Percentiles rank a stretch among this genome's conserved stretches.
These are phyloP conservation scores for Thymallus thymallus DNA, from an alignment of 2,113 vertebrate species.

Conservation along the genomic window DNA sequence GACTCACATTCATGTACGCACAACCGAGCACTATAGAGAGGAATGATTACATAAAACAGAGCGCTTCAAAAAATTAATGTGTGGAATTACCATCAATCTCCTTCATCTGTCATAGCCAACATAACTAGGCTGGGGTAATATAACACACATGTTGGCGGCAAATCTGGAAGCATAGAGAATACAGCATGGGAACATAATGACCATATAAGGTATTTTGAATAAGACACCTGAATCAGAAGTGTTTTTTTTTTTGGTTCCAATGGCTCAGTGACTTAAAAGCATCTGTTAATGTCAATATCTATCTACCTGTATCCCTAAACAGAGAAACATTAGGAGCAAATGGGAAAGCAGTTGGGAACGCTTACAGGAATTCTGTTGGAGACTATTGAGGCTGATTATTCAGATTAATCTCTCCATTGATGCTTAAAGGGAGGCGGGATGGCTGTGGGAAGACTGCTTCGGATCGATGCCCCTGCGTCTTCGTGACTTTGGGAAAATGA, in stretches of 20 bases:
- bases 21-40: not conserved
- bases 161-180: not conserved
- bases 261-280: not conserved
- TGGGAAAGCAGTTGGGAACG: not conserved
- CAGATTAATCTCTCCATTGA: not conserved
- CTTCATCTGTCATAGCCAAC: conserved; percentile 1
- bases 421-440: not conserved
- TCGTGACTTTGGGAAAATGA: conserved; percentile 50
- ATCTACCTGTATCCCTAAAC: not conserved
- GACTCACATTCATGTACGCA: not conserved
- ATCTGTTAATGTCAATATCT: too few species aligned
- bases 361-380: not conserved
- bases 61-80: not conserved
- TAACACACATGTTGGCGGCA: not conserved
- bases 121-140: not conserved
- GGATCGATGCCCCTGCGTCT: conserved; percentile 38
- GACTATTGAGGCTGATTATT: not conserved
- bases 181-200: not conserved
- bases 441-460: conserved; percentile 10
- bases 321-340: not conserved
- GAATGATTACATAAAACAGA: not conserved
- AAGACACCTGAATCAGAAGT: not conserved
- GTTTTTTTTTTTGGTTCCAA: not conserved
- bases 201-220: not conserved
- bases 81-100: conserved; percentile 8